Evolutionary conservation across 2,113 vertebrate genomes (phyloP).

Genomic region (Chlamydotis undulata): DNA sequence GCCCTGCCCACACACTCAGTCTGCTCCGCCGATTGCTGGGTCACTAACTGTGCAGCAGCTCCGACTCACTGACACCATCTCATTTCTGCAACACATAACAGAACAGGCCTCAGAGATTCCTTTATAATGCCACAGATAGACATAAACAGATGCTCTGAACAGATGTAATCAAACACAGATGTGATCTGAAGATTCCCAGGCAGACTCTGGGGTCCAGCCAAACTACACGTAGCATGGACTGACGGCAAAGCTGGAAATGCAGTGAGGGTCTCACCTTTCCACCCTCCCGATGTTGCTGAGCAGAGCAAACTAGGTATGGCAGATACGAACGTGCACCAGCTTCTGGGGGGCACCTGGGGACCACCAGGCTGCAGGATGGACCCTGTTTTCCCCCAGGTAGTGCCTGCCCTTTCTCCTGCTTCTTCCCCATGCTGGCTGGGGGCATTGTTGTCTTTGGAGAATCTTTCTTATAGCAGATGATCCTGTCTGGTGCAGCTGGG

Average conservation of each 20-base stretch:
- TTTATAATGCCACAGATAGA: constrained; percentile 33
- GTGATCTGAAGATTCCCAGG: constrained; percentile 39
- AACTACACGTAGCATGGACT: neutral
- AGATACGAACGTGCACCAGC: fast-evolving
- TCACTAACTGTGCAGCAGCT: neutral
- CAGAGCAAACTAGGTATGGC: neutral
- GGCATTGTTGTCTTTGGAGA: neutral
- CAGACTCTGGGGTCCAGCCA: neutral
- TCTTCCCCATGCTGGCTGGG: neutral
- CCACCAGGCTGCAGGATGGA: fast-evolving
- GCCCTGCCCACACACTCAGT: fast-evolving
- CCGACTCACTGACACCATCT: neutral
- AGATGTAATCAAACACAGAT: constrained; percentile 44
- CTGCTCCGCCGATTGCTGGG: fast-evolving
- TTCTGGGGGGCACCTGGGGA: neutral
- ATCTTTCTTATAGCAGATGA: neutral
- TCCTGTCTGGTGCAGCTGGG: neutral
- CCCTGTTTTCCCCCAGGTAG: fast-evolving
- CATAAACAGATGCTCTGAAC: constrained; percentile 36
- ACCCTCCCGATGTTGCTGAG: neutral
- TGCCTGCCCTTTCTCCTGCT: neutral
- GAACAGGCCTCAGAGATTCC: neutral
- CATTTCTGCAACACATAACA: constrained; percentile 2
- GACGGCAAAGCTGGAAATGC: neutral
- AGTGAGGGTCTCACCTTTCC: neutral